Percentiles rank a stretch among this genome's conserved stretches.
Evolutionary conservation across 53 echinoderm and acorn worm species (phyloP).

Genomic region (Antedon mediterranea): DNA sequence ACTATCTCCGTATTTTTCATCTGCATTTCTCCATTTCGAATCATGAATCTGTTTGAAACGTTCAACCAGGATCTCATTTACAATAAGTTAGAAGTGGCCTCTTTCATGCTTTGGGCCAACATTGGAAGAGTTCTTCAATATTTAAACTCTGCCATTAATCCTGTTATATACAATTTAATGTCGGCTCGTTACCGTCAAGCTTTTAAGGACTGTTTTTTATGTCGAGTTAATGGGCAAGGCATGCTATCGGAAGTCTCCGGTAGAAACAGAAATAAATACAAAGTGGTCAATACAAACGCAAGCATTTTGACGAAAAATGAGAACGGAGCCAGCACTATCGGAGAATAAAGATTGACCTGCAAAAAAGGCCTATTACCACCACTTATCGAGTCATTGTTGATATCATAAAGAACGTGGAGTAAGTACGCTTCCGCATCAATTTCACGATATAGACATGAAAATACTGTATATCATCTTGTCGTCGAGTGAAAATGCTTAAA

Average conservation of each 20-base stretch:
- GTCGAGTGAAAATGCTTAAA: background rate
- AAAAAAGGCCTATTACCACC: background rate
- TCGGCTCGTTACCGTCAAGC: conserved; percentile 81
- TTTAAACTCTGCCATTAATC: conserved; percentile 82
- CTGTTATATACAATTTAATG: conserved; percentile 96
- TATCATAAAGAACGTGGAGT: background rate
- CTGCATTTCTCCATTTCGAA: conserved; percentile 86
- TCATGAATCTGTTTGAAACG: conserved; percentile 68
- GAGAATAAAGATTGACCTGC: background rate
- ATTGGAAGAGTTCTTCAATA: conserved; percentile 77
- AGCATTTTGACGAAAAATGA: background rate
- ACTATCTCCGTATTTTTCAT: conserved; percentile 80
- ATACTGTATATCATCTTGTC: background rate
- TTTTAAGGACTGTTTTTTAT: conserved; percentile 70
- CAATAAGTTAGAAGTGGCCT: background rate
- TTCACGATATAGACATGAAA: background rate
- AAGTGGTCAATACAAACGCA: background rate
- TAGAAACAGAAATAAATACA: background rate
- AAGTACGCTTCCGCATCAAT: background rate
- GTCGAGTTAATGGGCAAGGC: conserved; percentile 23
- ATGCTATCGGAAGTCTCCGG: background rate
- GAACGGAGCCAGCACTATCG: background rate
- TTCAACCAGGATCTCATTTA: conserved; percentile 37
- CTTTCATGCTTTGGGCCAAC: conserved; percentile 61
- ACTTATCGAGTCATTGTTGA: background rate